phyloP scores from a whole-genome alignment of 2,113 vertebrate species.

The Cettia cetti region DNA sequence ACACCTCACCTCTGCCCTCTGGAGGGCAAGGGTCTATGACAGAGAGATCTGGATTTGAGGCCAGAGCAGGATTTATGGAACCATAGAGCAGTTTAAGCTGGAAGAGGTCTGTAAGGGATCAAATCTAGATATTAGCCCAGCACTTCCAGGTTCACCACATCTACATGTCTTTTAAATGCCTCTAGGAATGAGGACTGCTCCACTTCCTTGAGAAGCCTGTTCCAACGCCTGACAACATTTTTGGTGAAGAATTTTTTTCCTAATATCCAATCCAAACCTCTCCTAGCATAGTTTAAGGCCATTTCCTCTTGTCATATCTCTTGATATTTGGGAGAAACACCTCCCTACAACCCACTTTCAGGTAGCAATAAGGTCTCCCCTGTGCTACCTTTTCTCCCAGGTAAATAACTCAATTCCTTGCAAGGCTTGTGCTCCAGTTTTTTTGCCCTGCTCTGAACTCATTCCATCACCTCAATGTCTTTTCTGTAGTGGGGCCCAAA shows the following conservation, averaged over 20 bases:
- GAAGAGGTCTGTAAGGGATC: background rate
- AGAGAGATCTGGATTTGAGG: background rate
- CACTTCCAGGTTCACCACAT: background rate
- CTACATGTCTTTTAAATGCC: rapidly evolving
- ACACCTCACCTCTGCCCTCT: background rate
- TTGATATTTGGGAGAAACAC: background rate
- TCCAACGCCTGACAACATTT: background rate
- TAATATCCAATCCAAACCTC: background rate
- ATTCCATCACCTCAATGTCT: background rate
- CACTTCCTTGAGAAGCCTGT: background rate
- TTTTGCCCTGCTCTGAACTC: background rate
- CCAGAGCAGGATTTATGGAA: background rate
- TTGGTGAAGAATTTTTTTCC: background rate
- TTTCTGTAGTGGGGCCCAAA: background rate
- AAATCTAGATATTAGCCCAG: background rate
- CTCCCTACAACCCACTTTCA: background rate
- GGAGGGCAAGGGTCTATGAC: background rate
- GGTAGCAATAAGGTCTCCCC: background rate
- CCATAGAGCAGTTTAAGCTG: background rate
- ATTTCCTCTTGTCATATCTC: background rate
- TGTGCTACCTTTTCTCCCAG: background rate
- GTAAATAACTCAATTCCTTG: background rate
- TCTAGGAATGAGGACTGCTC: background rate
- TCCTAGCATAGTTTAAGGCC: background rate
- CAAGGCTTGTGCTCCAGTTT: background rate